Evolutionary conservation across 37 sponge, comb jelly and placozoan genomes (phyloP).

Genomic region (Corticium candelabrum): DNA sequence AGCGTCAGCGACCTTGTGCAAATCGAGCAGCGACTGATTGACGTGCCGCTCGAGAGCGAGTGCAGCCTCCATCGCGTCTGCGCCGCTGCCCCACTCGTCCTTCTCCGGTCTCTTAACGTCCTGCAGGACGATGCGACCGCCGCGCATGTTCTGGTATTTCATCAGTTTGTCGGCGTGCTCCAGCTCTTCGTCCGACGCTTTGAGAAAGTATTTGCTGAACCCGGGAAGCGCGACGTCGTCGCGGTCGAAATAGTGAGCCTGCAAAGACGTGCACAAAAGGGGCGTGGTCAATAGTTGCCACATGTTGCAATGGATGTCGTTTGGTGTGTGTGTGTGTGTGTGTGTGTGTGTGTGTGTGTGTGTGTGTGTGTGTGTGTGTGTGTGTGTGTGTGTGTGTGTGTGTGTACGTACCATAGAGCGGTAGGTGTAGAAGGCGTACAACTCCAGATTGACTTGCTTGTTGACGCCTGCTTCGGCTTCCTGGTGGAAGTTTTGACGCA

Average conservation of each 20-base stretch:
- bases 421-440: conserved; percentile 81
- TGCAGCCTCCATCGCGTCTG: conserved; percentile 68
- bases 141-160: conserved; percentile 67
- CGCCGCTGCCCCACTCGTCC: conserved; percentile 57
- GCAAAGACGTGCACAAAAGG: too few species aligned
- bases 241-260: conserved; percentile 65
- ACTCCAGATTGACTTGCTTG: conserved; percentile 81
- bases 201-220: conserved; percentile 59
- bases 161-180: conserved; percentile 81
- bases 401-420: conserved; percentile 58
- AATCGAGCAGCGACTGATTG: conserved; percentile 74
- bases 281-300: too few species aligned
- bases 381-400: background rate
- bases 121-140: conserved; percentile 46
- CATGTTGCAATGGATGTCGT: too few species aligned
- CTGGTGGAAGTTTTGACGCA: conserved; percentile 60
- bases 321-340: too few species aligned
- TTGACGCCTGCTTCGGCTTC: conserved; percentile 71
- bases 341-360: too few species aligned
- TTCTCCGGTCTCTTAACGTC: conserved; percentile 64
- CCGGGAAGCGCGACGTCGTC: conserved; percentile 67
- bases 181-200: conserved; percentile 54
- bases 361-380: too few species aligned
- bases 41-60: conserved; percentile 64
- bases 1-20: conserved; percentile 55